phyloP scores from a whole-genome alignment of 1,140 invertebrate species.

The Drosophila sturtevanti region DNA sequence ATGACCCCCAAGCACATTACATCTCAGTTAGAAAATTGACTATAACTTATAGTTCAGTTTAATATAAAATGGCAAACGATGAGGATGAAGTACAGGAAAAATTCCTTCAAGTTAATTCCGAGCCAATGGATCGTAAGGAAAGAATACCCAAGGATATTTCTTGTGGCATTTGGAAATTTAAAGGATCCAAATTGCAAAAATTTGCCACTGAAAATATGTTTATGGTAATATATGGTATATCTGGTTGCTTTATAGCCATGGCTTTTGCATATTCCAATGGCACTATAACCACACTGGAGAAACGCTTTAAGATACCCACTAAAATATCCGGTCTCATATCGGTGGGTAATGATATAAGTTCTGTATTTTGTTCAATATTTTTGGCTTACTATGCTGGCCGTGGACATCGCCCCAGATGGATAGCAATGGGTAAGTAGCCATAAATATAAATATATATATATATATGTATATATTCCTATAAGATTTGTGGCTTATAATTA shows the following conservation, averaged over 20 bases:
- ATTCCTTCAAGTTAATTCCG: conserved; percentile 29
- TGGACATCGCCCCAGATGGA: conserved; percentile 71
- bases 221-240: conserved; percentile 88
- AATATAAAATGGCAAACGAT: conserved; percentile 15
- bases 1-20: background rate
- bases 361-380: conserved; percentile 54
- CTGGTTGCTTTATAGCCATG: conserved; percentile 88
- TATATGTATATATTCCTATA: conserved; percentile 61
- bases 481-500: conserved; percentile 83
- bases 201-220: conserved; percentile 87
- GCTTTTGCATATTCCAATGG: conserved; percentile 90
- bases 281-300: conserved; percentile 90
- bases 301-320: conserved; percentile 90
- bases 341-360: conserved; percentile 85
- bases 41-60: conserved; percentile 4
- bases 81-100: conserved; percentile 25
- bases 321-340: conserved; percentile 88
- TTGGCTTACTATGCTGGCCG: conserved; percentile 67
- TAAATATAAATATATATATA: too few relatives aligned
- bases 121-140: background rate
- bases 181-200: conserved; percentile 51
- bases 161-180: conserved; percentile 86
- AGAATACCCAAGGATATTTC: conserved; percentile 83
- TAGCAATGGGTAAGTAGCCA: conserved; percentile 49
- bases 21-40: background rate